A percentile compares a stretch with the other conserved stretches of the same genome.
Evolutionary conservation across 2,113 vertebrate genomes (phyloP).

Genomic region (Benitochromis conjunctus): DNA sequence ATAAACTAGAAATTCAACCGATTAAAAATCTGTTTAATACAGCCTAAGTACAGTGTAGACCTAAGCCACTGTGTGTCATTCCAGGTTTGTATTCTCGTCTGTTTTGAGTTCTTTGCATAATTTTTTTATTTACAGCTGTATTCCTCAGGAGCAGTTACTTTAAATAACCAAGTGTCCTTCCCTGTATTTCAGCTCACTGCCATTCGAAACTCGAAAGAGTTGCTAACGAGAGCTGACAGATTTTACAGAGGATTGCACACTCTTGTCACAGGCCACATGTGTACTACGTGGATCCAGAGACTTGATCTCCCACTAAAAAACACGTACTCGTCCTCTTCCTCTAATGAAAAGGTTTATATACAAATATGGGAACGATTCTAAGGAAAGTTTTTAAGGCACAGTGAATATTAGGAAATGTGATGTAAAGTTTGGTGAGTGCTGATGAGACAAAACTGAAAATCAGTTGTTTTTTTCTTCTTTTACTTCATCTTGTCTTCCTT

Average conservation of each 20-base stretch:
- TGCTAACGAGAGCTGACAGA: not conserved
- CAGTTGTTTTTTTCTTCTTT: not conserved
- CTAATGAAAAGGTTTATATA: not conserved
- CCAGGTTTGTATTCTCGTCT: not conserved
- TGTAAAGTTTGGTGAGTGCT: not conserved
- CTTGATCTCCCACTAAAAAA: conserved; percentile 12
- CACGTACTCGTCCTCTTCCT: not conserved
- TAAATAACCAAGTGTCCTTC: not conserved
- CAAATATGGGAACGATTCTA: conserved; percentile 11
- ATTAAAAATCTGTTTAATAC: not conserved
- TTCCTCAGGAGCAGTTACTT: conserved; percentile 35
- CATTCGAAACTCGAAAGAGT: not conserved
- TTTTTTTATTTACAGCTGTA: conserved; percentile 48
- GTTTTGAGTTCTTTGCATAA: not conserved
- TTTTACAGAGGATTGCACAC: conserved; percentile 11
- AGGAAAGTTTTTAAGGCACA: conserved; percentile 25
- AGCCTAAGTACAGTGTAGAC: not conserved
- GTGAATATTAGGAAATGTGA: not conserved
- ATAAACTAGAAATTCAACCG: not conserved
- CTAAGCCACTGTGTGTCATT: not conserved
- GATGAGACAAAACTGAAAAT: conserved; percentile 13
- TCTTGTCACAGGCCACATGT: not conserved
- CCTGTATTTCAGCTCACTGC: not conserved
- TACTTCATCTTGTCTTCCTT: not conserved
- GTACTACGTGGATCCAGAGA: conserved; percentile 17